These are phyloP conservation scores for Eudasyphora cyanicolor DNA, from an alignment of 2,888 invertebrate genomes.

Conservation along the genomic window DNA sequence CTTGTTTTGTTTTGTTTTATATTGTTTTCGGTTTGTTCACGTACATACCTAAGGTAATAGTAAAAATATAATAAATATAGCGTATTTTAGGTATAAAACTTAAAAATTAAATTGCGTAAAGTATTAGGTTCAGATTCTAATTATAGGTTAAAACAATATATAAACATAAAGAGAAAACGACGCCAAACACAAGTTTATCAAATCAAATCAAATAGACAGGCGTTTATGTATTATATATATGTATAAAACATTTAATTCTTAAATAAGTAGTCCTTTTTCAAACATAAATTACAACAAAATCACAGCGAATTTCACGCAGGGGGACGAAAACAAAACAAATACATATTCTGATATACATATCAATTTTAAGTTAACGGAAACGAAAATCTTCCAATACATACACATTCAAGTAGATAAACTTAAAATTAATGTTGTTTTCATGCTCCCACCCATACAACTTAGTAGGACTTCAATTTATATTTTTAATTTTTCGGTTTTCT, in stretches of 20 bases:
- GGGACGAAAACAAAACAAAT: background rate
- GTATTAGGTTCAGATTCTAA: background rate
- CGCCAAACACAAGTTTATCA: background rate
- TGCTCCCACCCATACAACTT: conserved; percentile 32
- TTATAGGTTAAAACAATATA: background rate
- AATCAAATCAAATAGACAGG: background rate
- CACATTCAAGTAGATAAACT: too few relatives aligned
- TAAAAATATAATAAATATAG: conserved; percentile 32
- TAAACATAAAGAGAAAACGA: background rate
- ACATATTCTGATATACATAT: too few relatives aligned
- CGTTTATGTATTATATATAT: too few relatives aligned
- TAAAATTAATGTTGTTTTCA: too few relatives aligned
- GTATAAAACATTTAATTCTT: background rate
- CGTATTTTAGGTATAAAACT: conserved; percentile 18
- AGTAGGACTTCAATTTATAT: background rate
- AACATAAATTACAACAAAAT: background rate
- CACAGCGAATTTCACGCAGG: background rate
- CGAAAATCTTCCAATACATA: background rate
- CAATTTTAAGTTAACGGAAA: too few relatives aligned
- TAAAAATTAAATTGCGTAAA: conserved; percentile 15
- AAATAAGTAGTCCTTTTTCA: conserved; percentile 1
- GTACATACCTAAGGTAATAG: conserved; percentile 11
- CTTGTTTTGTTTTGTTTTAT: conserved; percentile 7
- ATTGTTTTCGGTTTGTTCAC: background rate
- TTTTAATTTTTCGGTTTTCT: background rate